A percentile compares a stretch with the other conserved stretches of the same genome.
These are phyloP conservation scores for Xenopus tropicalis DNA, from an alignment of 2,113 vertebrate species.

Conservation along the genomic window UCB_Xtro_10.0 CM004447.2:88556501-88557000, in stretches of 20 bases:
- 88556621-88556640: slow-evolving; percentile 38
- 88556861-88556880: neutral
- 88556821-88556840: slow-evolving; percentile 3
- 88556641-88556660: slow-evolving; percentile 19
- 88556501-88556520: no score
- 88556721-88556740: slow-evolving; percentile 19
- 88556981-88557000: no score
- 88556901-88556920: neutral
- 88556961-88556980: no score
- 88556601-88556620: slow-evolving; percentile 30
- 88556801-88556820: slow-evolving; percentile 9
- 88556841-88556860: neutral
- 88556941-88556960: no score
- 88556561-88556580: slow-evolving; percentile 7
- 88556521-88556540: no score
- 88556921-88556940: no score
- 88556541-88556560: neutral
- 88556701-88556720: slow-evolving; percentile 33
- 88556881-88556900: neutral
- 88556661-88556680: slow-evolving; percentile 45
- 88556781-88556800: slow-evolving; percentile 38
- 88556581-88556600: slow-evolving; percentile 36
- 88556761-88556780: slow-evolving; percentile 20
- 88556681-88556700: slow-evolving; percentile 38
- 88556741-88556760: slow-evolving; percentile 30